These are phyloP conservation scores for Limanda limanda DNA, from an alignment of 2,113 vertebrate genomes.

Conservation along the genomic window DNA sequence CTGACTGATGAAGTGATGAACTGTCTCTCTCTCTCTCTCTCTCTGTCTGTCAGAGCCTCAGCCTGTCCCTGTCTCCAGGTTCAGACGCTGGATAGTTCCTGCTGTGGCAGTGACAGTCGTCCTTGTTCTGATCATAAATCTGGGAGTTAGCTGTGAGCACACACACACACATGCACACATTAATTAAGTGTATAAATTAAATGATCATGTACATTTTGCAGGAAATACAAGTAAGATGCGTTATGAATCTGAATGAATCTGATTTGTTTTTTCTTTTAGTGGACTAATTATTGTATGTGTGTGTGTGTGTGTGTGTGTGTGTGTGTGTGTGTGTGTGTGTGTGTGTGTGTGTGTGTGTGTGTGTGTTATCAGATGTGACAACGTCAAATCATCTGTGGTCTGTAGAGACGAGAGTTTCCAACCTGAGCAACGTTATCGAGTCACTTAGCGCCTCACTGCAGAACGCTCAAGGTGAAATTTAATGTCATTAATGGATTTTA, in stretches of 20 bases:
- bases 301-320: too few relatives aligned
- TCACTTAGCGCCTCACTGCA: not conserved
- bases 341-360: too few relatives aligned
- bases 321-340: too few relatives aligned
- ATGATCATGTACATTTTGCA: too few relatives aligned
- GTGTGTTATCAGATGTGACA: not conserved
- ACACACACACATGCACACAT: constrained; percentile 10
- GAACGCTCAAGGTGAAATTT: constrained; percentile 41
- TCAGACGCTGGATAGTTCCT: constrained; percentile 53
- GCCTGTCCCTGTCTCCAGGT: constrained; percentile 35
- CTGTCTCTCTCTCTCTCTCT: not conserved
- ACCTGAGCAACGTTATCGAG: constrained; percentile 24
- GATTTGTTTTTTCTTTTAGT: too few relatives aligned
- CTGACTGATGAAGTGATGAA: too few relatives aligned
- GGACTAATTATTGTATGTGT: too few relatives aligned
- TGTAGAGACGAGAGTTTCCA: constrained; percentile 24
- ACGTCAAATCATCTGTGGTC: constrained; percentile 20
- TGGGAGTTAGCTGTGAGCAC: constrained; percentile 68
- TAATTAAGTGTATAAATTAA: too few relatives aligned
- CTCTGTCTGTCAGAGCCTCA: constrained; percentile 35
- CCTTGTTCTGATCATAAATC: constrained; percentile 69
- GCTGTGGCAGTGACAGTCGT: constrained; percentile 45
- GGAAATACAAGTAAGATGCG: too few relatives aligned
- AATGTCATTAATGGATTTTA: too few relatives aligned
- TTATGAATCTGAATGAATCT: too few relatives aligned